Conservation (phyloP, 2,113 vertebrate genomes). For the Nasalis larvatus region DNA sequence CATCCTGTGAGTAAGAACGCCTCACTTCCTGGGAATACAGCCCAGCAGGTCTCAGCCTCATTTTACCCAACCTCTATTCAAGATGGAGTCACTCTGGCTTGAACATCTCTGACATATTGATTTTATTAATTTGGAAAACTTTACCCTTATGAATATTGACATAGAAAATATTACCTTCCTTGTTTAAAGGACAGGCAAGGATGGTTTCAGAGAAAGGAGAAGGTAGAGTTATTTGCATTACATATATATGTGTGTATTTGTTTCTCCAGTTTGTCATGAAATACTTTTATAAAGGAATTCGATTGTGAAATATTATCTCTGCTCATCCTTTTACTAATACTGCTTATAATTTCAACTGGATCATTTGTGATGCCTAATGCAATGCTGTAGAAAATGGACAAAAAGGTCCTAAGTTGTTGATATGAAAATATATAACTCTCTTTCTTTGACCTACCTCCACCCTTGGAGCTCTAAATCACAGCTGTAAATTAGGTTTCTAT, state of each 20-base stretch:
- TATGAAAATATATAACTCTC: not conserved
- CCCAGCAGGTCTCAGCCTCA: no score
- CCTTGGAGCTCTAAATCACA: not conserved
- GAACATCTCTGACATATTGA: not conserved
- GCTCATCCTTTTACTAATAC: not conserved
- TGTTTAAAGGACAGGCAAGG: not conserved
- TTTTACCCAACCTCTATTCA: no score
- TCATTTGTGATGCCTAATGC: not conserved
- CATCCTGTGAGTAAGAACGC: no score
- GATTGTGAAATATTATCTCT: not conserved
- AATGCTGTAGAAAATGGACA: not conserved
- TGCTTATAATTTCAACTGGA: not conserved
- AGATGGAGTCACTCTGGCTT: no score
- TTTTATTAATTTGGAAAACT: not conserved
- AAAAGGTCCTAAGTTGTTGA: not conserved
- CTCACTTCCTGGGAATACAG: no score
- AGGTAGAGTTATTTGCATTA: not conserved
- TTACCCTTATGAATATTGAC: not conserved
- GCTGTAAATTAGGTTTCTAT: not conserved
- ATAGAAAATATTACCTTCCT: not conserved
- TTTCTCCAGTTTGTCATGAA: not conserved
- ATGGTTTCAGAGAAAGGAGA: not conserved
- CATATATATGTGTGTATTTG: not conserved
- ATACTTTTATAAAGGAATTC: conserved; percentile 29
- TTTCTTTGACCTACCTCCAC: not conserved